phyloP scores from a whole-genome alignment of 2,888 invertebrate genomes.

The Geophilus truncorum region DNA sequence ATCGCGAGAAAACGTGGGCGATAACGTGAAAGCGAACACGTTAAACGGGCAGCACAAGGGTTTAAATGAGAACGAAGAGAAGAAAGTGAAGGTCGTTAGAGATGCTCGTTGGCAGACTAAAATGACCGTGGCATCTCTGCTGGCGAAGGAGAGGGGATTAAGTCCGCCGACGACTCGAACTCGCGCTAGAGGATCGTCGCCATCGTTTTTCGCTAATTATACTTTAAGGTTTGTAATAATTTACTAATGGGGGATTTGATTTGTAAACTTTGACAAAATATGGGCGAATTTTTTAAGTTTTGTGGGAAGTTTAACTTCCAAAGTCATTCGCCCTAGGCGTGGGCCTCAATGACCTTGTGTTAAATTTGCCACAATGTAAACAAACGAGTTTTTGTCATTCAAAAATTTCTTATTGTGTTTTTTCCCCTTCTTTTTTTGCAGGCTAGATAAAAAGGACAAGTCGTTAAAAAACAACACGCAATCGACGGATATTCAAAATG shows the following conservation, averaged over 20 bases:
- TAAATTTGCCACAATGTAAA: too few relatives aligned
- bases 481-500: neutral
- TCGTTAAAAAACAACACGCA: neutral
- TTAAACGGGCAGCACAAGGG: neutral
- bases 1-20: neutral
- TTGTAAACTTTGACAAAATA: too few relatives aligned
- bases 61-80: neutral
- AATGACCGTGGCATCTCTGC: slow-evolving; percentile 31
- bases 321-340: too few relatives aligned
- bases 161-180: slow-evolving; percentile 8
- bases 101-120: slow-evolving; percentile 32
- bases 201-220: slow-evolving; percentile 25
- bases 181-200: neutral
- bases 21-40: neutral
- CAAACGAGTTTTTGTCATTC: too few relatives aligned
- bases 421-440: neutral
- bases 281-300: too few relatives aligned
- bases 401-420: too few relatives aligned
- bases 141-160: slow-evolving; percentile 30
- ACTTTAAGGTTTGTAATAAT: slow-evolving; percentile 9
- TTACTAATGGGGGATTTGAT: neutral
- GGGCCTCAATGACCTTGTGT: too few relatives aligned
- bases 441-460: neutral
- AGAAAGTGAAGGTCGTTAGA: neutral
- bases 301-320: too few relatives aligned